Percentiles rank a stretch among this genome's conserved stretches.
phyloP scores from a whole-genome alignment of 2,797 vertebrate genomes.

The Hybognathus amarus region DNA sequence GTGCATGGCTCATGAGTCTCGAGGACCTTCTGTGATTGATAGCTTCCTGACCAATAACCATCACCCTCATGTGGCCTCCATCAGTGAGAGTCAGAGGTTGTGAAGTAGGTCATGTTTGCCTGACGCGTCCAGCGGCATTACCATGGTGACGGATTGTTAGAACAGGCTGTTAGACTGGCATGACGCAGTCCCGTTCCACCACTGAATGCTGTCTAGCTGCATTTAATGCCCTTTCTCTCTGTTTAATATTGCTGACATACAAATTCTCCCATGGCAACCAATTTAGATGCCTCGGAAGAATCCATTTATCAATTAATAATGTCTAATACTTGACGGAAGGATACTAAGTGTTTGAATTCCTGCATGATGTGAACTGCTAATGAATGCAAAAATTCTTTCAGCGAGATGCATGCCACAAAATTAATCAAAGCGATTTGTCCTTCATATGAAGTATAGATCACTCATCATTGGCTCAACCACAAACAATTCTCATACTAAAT shows the following conservation, averaged over 20 bases:
- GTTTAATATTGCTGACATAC: constrained; percentile 29
- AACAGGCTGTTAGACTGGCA: constrained; percentile 26
- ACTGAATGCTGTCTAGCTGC: constrained; percentile 25
- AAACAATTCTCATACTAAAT: too few relatives aligned
- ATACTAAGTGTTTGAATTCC: constrained; percentile 33
- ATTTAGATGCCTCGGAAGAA: constrained; percentile 24
- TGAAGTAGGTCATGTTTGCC: constrained; percentile 41
- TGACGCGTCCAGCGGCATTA: constrained; percentile 21
- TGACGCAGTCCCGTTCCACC: constrained; percentile 39
- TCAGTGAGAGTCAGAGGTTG: constrained; percentile 21
- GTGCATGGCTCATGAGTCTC: background rate
- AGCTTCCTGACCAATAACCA: constrained; percentile 3
- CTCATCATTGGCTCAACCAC: background rate
- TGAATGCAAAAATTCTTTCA: constrained; percentile 1
- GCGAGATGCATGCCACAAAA: background rate
- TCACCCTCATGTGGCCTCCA: constrained; percentile 30
- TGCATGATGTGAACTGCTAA: background rate
- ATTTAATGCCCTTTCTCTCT: constrained; percentile 44
- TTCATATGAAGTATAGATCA: background rate
- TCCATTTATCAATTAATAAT: constrained; percentile 39
- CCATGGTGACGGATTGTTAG: constrained; percentile 45
- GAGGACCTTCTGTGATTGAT: background rate
- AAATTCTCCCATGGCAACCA: constrained; percentile 37
- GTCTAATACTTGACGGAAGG: constrained; percentile 14
- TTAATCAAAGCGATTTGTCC: background rate